phyloP scores from a whole-genome alignment of 1,140 invertebrate species.

The Hypsibius dujardini region DNA sequence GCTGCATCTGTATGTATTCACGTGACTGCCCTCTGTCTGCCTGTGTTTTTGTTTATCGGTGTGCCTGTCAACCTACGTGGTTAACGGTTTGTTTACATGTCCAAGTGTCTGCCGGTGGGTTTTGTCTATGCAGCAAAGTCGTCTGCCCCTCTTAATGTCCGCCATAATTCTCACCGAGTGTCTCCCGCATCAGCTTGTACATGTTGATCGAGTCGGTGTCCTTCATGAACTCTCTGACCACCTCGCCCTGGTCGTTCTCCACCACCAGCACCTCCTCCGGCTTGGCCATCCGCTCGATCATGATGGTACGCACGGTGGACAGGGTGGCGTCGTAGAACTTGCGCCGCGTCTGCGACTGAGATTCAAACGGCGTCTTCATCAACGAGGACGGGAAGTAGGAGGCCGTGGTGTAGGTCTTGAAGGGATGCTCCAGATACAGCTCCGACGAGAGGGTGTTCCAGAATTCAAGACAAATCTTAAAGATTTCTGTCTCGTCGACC shows the following conservation, averaged over 20 bases:
- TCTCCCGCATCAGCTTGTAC: slow-evolving; percentile 99
- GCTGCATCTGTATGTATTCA: too few species aligned
- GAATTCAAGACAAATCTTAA: slow-evolving; percentile 98
- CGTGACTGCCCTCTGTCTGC: too few species aligned
- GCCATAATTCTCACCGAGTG: slow-evolving; percentile 40
- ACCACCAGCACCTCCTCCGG: slow-evolving; percentile 99
- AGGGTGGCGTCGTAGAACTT: slow-evolving; percentile 19
- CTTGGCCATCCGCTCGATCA: slow-evolving; percentile 99
- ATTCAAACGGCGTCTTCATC: not conserved
- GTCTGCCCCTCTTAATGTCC: slow-evolving; percentile 13
- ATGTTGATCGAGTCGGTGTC: slow-evolving; percentile 98
- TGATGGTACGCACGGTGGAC: slow-evolving; percentile 66
- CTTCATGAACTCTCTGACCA: slow-evolving; percentile 98
- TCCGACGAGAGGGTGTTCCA: slow-evolving; percentile 85
- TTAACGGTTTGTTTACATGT: not conserved
- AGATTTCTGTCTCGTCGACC: slow-evolving; percentile 97
- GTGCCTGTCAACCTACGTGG: too few species aligned
- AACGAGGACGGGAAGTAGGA: not conserved
- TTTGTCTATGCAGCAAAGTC: not conserved
- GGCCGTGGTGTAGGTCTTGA: slow-evolving; percentile 20
- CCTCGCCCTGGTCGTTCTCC: slow-evolving; percentile 99
- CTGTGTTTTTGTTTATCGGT: too few species aligned
- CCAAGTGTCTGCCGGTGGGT: not conserved
- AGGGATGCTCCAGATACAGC: slow-evolving; percentile 53
- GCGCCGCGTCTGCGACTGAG: not conserved